Evolutionary conservation across 2,797 vertebrate genomes (phyloP).

Genomic region (Sebastes goodei): DNA sequence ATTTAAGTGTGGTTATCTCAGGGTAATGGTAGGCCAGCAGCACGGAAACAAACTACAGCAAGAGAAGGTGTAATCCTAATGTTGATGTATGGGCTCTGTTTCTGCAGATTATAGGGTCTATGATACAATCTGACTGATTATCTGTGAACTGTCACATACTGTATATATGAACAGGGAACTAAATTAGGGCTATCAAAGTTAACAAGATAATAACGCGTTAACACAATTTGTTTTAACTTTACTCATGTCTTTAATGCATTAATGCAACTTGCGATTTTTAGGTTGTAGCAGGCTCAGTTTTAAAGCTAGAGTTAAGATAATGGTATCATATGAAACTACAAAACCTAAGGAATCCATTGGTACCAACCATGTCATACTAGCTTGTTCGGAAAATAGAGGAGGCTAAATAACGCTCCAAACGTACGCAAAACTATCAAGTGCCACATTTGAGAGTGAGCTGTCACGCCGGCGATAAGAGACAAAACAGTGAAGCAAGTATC

Average conservation of each 20-base stretch:
- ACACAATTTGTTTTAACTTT: too few species aligned
- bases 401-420: too few species aligned
- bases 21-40: constrained; percentile 72
- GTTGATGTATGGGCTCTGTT: constrained; percentile 53
- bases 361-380: too few species aligned
- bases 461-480: constrained; percentile 8
- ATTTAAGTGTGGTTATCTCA: constrained; percentile 82
- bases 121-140: constrained; percentile 35
- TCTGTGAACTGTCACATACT: constrained; percentile 33
- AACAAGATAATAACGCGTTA: too few species aligned
- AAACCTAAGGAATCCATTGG: too few species aligned
- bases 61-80: constrained; percentile 45
- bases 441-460: constrained; percentile 41
- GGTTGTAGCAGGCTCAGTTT: fast-evolving
- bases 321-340: too few species aligned
- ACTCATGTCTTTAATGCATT: too few species aligned
- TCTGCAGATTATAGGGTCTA: constrained; percentile 11
- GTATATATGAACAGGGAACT: constrained; percentile 1
- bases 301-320: too few species aligned
- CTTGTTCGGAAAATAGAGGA: too few species aligned
- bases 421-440: constrained; percentile 39
- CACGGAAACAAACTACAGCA: constrained; percentile 53
- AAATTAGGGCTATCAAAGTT: too few species aligned
- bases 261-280: too few species aligned
- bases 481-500: background rate